Conservation (phyloP, 2,113 vertebrate species). For the Bufo bufo region DNA sequence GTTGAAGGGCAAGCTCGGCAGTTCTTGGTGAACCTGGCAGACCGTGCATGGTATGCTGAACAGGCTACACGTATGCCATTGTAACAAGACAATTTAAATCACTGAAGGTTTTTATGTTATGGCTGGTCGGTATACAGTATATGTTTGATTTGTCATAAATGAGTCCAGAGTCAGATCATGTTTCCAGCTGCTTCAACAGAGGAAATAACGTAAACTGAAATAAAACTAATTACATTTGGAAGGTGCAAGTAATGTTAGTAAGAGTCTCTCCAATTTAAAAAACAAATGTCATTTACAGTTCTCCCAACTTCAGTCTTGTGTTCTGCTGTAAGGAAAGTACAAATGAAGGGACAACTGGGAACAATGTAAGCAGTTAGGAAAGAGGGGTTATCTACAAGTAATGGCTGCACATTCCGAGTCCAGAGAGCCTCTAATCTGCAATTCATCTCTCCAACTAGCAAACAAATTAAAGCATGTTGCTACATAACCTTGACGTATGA, state of each 20-base stretch:
- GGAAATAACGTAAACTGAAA: too few species aligned
- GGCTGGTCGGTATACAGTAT: too few species aligned
- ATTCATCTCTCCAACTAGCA: slow-evolving; percentile 36
- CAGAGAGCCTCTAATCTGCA: slow-evolving; percentile 40
- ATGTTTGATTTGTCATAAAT: too few species aligned
- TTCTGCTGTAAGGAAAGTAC: background rate
- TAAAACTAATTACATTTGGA: background rate
- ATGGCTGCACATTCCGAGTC: background rate
- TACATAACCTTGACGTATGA: slow-evolving; percentile 32
- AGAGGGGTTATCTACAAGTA: background rate
- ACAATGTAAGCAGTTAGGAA: background rate
- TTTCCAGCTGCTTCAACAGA: too few species aligned
- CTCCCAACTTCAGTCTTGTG: background rate
- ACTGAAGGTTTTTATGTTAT: too few species aligned
- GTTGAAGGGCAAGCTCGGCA: too few species aligned
- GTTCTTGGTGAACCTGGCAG: too few species aligned
- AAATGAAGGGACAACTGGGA: slow-evolving; percentile 5
- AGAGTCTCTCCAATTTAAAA: background rate
- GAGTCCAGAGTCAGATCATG: too few species aligned
- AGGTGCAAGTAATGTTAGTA: background rate
- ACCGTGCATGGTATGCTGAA: too few species aligned
- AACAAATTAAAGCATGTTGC: slow-evolving; percentile 43
- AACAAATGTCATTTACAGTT: background rate
- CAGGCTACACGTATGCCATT: too few species aligned
- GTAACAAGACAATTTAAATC: too few species aligned